These are phyloP conservation scores for Tiliacea aurago DNA, from an alignment of 2,888 invertebrate genomes.

Conservation along the genomic window DNA sequence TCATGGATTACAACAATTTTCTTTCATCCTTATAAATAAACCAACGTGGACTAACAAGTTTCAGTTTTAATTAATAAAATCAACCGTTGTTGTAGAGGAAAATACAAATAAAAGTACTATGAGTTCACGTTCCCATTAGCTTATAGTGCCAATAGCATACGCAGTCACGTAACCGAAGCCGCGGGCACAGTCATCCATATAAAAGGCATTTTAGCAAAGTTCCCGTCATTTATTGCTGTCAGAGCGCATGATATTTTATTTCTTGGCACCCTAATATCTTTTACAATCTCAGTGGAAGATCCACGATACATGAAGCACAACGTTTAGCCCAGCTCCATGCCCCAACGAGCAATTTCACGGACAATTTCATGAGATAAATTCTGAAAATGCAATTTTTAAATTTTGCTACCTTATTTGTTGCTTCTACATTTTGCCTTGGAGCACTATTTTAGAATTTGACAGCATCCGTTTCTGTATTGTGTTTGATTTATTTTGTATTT, in stretches of 20 bases:
- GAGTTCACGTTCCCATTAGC: neutral
- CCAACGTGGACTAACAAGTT: too few species aligned
- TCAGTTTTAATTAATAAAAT: neutral
- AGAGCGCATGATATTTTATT: conserved; percentile 46
- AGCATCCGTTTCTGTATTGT: conserved; percentile 30
- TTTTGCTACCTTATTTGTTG: conserved; percentile 64
- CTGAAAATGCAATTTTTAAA: conserved; percentile 71
- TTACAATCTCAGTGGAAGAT: conserved; percentile 61
- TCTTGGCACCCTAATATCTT: conserved; percentile 58
- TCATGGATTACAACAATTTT: neutral
- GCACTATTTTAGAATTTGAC: conserved; percentile 55
- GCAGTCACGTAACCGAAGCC: too few species aligned
- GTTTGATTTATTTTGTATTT: conserved; percentile 44
- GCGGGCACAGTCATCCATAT: neutral
- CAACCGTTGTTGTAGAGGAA: neutral
- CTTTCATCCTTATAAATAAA: neutral
- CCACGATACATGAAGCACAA: conserved; percentile 67
- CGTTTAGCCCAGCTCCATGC: conserved; percentile 68
- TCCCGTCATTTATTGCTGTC: conserved; percentile 40
- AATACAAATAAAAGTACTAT: neutral
- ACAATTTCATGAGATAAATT: conserved; percentile 73
- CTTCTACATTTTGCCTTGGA: conserved; percentile 34
- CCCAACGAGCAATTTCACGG: conserved; percentile 71
- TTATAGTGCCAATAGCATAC: too few species aligned
- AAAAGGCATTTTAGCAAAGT: conserved; percentile 6